These are phyloP conservation scores for Oophaga pumilio DNA, from an alignment of 2,113 vertebrate genomes.

Conservation along the genomic window DNA sequence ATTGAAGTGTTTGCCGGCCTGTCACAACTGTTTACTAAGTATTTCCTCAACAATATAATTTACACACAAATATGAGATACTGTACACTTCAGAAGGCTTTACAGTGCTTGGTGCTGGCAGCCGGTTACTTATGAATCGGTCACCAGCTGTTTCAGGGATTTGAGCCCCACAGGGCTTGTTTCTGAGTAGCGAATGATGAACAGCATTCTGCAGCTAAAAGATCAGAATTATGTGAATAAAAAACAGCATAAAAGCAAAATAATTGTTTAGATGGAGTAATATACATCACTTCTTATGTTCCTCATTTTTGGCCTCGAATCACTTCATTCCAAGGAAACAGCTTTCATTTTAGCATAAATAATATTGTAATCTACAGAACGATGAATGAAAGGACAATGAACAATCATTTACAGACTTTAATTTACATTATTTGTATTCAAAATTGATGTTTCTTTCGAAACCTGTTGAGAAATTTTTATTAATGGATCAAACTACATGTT, in stretches of 20 bases:
- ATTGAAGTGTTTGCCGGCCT: constrained; percentile 14
- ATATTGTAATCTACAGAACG: neutral
- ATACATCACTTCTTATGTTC: neutral
- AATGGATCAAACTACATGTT: neutral
- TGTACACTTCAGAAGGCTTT: constrained; percentile 39
- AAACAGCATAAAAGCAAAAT: constrained; percentile 30
- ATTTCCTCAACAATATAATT: constrained; percentile 34
- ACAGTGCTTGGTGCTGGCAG: constrained; percentile 11
- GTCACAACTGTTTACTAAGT: constrained; percentile 40
- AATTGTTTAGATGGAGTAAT: constrained; percentile 18
- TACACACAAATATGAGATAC: constrained; percentile 37
- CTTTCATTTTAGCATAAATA: neutral
- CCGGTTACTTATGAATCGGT: constrained; percentile 32
- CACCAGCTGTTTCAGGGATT: constrained; percentile 52
- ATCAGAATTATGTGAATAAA: constrained; percentile 22
- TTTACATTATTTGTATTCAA: neutral
- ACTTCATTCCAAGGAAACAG: neutral
- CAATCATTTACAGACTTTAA: neutral
- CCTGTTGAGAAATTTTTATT: neutral
- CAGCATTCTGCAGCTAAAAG: constrained; percentile 12
- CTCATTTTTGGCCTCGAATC: neutral
- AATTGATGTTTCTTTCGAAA: neutral
- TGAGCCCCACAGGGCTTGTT: constrained; percentile 49
- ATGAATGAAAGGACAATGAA: neutral
- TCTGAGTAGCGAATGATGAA: constrained; percentile 40